Base-by-base conservation (phyloP, 2,797 vertebrate species). In the Xenopus petersii region DNA sequence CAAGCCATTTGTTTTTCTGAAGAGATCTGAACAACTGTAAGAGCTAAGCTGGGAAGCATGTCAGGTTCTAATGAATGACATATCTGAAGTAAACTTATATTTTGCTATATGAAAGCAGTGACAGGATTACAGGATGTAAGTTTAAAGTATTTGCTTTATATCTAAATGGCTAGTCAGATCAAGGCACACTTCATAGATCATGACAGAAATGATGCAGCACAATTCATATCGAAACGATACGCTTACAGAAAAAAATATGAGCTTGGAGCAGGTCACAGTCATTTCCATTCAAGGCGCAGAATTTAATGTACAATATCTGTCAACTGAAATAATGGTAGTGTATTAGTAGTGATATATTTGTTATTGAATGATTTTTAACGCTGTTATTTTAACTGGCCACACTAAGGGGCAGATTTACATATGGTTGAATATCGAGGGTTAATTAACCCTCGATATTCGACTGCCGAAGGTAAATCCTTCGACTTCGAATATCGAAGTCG, bases 1-100 rank as follows among this genome's bases (percentile, higher is more conserved):
- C 69, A 71, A 77, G 64, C 36, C 59, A 78, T 74, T 78, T 15
- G 60, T 65, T 60, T 73, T 73, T 73, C 48, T 78, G 66, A 60
- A 70, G 24, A 60, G 54, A 59, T 73, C 49, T 69, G 61, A 58
- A 63, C 70, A 72, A 56, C 61, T 62, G 64, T 12, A 24, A 71
- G 9, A 11, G 15, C 30, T 24, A 26, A 2, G 10, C 21, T 24
- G n/a, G 7, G 16, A 65, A 42, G 13, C 10, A 10, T 33, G 24
- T 33, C 26, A 30, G 11, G 51, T 26, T 24, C 26, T 36, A 67
- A 30, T 60, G 49, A 67, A 33, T 67, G 49, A 56, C 46, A 67
- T 21, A 67, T 67, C 64, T 67, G 21, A 67, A 33, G 49, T 13
- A 67, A 58, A 36, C 10, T 12, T 12, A 9, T 17, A 58, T 69